Conservation (phyloP, 37 sponge, comb jelly and placozoan genomes). For the Beroe ovata region DNA sequence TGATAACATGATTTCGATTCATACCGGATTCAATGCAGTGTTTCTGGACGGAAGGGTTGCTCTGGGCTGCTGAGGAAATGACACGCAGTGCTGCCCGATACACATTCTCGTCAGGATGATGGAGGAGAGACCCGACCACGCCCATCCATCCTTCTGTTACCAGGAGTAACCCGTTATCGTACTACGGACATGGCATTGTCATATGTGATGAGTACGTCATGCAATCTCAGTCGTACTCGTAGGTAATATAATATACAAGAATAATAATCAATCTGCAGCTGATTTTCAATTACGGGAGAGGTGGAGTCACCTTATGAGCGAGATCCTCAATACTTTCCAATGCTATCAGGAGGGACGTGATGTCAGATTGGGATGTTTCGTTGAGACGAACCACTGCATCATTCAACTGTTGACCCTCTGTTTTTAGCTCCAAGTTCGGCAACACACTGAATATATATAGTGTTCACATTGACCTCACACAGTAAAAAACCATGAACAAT, state of each 20-base stretch:
- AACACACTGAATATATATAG: slow-evolving; percentile 21
- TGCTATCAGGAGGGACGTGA: background rate
- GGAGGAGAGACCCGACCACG: background rate
- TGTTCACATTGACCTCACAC: too few species aligned
- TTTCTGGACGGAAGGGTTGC: slow-evolving; percentile 38
- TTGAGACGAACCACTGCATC: background rate
- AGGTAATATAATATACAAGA: too few species aligned
- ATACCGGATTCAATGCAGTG: slow-evolving; percentile 48
- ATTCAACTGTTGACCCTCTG: slow-evolving; percentile 10
- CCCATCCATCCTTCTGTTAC: slow-evolving; percentile 35
- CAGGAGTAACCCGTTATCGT: slow-evolving; percentile 27
- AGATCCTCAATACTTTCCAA: slow-evolving; percentile 35
- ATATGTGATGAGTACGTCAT: too few species aligned
- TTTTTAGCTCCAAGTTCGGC: slow-evolving; percentile 16
- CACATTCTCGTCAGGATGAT: background rate
- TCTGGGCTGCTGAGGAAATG: slow-evolving; percentile 53
- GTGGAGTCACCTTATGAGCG: slow-evolving; percentile 62
- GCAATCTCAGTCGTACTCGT: too few species aligned
- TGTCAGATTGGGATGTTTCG: background rate
- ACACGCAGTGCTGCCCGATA: slow-evolving; percentile 20
- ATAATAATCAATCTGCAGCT: too few species aligned
- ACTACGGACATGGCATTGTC: too few species aligned
- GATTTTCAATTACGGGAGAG: too few species aligned
- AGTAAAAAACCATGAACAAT: too few species aligned
- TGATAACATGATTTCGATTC: background rate